Conservation (phyloP, 2,113 vertebrate species). For the Petrocephalus zakoni region DNA sequence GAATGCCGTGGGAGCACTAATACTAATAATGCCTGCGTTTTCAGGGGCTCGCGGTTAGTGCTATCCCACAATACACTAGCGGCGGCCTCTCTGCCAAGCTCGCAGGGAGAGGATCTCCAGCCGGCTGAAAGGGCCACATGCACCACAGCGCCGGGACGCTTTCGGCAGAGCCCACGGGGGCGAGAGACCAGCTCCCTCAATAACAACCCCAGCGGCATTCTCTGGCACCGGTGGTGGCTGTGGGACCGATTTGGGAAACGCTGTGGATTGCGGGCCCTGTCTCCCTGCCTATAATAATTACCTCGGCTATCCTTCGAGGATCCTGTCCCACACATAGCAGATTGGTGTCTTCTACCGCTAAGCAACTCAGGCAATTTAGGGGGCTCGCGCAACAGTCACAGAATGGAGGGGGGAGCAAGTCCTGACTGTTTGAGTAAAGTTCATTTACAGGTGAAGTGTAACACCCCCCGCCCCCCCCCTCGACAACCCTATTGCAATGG, state of each 20-base stretch:
- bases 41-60: not conserved
- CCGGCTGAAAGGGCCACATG: not conserved
- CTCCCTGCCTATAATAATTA: slow-evolving; percentile 19
- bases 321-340: not conserved
- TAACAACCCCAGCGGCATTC: not conserved
- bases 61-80: not conserved
- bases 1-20: not conserved
- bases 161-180: not conserved
- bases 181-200: not conserved
- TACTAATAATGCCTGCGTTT: not conserved
- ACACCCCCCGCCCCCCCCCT: not conserved
- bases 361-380: not conserved
- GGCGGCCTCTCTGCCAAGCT: not conserved
- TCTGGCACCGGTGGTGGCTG: not conserved
- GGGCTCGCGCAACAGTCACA: not conserved
- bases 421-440: not conserved
- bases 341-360: not conserved
- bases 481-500: not conserved
- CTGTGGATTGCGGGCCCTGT: not conserved
- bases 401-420: not conserved
- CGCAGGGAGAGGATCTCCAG: not conserved
- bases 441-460: slow-evolving; percentile 7
- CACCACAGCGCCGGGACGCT: not conserved
- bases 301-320: not conserved
- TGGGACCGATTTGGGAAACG: not conserved